Base-by-base conservation (phyloP, 2,797 vertebrate species). In the Mus minutoides region DNA sequence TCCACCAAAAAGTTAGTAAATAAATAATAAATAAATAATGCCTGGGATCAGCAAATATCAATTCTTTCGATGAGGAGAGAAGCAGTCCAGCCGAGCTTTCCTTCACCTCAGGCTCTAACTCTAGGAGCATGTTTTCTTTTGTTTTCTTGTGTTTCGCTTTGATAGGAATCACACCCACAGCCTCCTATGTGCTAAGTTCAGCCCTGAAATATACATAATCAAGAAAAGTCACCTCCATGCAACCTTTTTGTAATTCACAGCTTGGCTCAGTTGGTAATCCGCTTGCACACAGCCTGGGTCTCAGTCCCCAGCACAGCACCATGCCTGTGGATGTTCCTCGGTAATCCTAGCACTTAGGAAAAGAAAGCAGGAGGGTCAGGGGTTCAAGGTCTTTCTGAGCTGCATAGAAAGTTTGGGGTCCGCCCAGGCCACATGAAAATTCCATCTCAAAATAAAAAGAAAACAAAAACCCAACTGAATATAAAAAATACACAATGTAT, bases 61-160 rank as follows among this genome's bases (percentile, higher is more conserved):
- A 79, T 79, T 46, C 56, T 94, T 79, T 95, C 76, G 90, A 80
- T 58, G 94, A 78, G 88, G 60, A 91, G n/a, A 83, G 69, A 19
- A 49, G 62, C 31, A 73, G 3, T 49, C 56, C 37, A 88, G 22
- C 7, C 76, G n/a, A 91, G n/a, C 37, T 95, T 86, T 91, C 34
- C 21, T 83, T 95, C 75, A 24, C 29, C 49, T 91, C 16, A 26
- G 67, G 60, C 34, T 85, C 67, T 12, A 62, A 43, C 64, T 88
- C 6, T 46, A 46, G 46, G 0, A 82, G 56, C 31, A 85, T 11
- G 46, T 46, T 46, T 46, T 49, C 9, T 49, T 37, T 64, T 58
- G 9, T 75, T 58, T 58, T 58, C 26, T 31, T 73, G n/a, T 37
- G 40, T 22, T 85, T n/a, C 75, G 24, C 69, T 22, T 58, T 56